These are phyloP conservation scores for Enteromius radiatus DNA, from an alignment of 2,797 vertebrate genomes.

Conservation along the genomic window DNA sequence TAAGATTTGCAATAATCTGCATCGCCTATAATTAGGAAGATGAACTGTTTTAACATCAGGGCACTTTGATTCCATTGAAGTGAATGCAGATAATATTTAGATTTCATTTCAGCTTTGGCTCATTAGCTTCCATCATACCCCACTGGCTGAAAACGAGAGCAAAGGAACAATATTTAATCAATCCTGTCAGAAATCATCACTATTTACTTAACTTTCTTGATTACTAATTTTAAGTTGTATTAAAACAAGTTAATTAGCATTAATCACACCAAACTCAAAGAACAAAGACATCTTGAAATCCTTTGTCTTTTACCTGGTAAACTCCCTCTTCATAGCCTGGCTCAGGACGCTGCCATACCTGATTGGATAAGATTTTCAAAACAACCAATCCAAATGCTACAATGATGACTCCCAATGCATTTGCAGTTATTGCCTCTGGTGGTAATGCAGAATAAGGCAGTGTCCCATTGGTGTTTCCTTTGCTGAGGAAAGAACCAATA, in stretches of 20 bases:
- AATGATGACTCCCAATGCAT: slow-evolving; percentile 83
- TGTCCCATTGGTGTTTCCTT: slow-evolving; percentile 50
- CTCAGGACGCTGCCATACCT: slow-evolving; percentile 85
- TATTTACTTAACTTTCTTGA: not conserved
- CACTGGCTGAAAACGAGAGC: slow-evolving; percentile 70
- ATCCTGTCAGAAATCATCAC: not conserved
- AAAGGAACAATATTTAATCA: slow-evolving; percentile 6
- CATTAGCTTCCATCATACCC: slow-evolving; percentile 72
- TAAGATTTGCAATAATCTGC: not conserved
- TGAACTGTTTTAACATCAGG: not conserved
- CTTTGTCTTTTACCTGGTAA: slow-evolving; percentile 71
- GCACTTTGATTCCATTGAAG: not conserved
- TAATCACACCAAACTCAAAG: not conserved
- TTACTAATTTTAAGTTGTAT: not conserved
- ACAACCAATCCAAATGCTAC: slow-evolving; percentile 84
- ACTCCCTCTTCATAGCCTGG: slow-evolving; percentile 54
- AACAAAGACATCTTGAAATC: not conserved
- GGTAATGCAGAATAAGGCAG: slow-evolving; percentile 79
- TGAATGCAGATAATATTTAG: not conserved
- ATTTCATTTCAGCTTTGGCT: slow-evolving; percentile 25
- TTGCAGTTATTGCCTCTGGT: slow-evolving; percentile 84
- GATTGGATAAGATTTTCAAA: slow-evolving; percentile 82
- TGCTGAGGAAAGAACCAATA: slow-evolving; percentile 63
- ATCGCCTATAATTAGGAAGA: not conserved
- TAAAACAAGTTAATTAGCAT: not conserved